Evolutionary conservation across 2,888 invertebrate genomes (phyloP), one percentile per base, ranked within the genome.

Genomic region (Gymnosoma rotundatum): DNA sequence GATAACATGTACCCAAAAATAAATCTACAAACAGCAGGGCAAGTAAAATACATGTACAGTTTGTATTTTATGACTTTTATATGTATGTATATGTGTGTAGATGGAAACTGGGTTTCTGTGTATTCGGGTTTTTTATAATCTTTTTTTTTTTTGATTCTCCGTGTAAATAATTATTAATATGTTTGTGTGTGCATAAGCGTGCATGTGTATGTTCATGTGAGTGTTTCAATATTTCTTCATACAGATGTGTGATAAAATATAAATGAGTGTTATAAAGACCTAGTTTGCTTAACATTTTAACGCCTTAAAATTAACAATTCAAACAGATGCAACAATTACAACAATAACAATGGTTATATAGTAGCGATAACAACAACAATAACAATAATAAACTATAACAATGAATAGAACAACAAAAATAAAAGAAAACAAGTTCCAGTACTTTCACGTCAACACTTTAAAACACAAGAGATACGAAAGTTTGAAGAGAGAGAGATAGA

Each of bases 391-490:
- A 58, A 32, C 56, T 70, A 42, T 42, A 38, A 69, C 73, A 70
- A 73, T 60, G 52, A 48, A 45, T n/a, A 56, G 18, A 38, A 72
- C 45, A 52, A 60, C 18, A 25, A 66, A 52, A n/a, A 70, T 64
- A 38, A 16, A 69, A 80, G 70, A 42, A 83, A 69, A 83, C 74
- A 73, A 64, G 45, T 78, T 75, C 74, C 75, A 84, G 63, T 80
- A 84, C 78, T 86, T 85, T 86, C 75, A 74, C 78, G 86, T 78
- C 81, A 86, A 83, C 83, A 85, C 83, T 85, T 83, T 74, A 83
- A 75, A 63, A 45, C 36, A 12, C 42, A 42, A 42, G 42, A 42
- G 42, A 42, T 10, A 12, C 6, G 42, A 10, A 32, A 32, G 32
- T 6, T 32, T 5, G 32, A 32, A 8, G 12, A 42, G 12, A 42